Evolutionary conservation across 2,888 invertebrate genomes (phyloP).

Genomic region (Epirrhoe alternata): DNA sequence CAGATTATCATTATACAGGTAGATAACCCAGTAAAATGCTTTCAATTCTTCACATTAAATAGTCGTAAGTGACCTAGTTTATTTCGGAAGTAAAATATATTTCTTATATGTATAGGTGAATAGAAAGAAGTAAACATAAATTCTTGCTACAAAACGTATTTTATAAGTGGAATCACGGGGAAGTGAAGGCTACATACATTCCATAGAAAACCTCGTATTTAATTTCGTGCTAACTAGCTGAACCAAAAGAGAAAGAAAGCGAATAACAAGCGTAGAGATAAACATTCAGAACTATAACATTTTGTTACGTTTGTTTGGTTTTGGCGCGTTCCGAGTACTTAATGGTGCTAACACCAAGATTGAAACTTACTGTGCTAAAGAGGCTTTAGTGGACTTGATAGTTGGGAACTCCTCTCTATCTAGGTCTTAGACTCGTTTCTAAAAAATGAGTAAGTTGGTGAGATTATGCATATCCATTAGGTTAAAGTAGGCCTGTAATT

Average conservation of each 20-base stretch:
- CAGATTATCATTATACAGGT: not conserved
- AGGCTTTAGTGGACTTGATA: too few species aligned
- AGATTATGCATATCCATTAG: too few species aligned
- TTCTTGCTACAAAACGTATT: too few species aligned
- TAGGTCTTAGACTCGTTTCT: too few species aligned
- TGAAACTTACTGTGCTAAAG: not conserved
- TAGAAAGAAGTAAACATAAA: too few species aligned
- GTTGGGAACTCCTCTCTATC: too few species aligned
- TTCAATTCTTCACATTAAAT: not conserved
- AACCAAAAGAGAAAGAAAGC: constrained; percentile 52
- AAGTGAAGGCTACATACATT: not conserved
- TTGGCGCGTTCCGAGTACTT: not conserved
- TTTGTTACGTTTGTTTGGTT: constrained; percentile 20
- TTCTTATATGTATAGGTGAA: too few species aligned
- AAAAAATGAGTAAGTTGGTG: too few species aligned
- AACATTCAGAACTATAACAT: constrained; percentile 40
- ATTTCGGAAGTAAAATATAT: too few species aligned
- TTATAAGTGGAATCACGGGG: too few species aligned
- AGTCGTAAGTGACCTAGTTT: not conserved
- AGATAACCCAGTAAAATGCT: not conserved
- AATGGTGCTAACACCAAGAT: not conserved
- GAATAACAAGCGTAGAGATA: constrained; percentile 56
- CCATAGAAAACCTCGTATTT: constrained; percentile 18
- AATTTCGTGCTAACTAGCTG: constrained; percentile 18
- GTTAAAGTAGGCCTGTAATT: too few species aligned